Conservation (phyloP, 2,888 invertebrate species). For the Rhamnusium bicolor region DNA sequence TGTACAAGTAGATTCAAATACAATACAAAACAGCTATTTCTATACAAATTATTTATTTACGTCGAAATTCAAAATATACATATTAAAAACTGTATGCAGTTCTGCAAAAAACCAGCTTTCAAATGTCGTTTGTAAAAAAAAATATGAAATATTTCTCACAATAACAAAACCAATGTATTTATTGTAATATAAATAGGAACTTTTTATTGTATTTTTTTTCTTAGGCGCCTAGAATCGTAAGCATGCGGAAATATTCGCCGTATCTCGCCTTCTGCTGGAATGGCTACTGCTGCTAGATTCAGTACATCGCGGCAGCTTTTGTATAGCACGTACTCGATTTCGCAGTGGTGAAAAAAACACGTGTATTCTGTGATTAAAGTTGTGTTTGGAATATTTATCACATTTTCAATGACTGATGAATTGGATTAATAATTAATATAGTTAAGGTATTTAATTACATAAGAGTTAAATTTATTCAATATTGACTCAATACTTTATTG, state of each 20-base stretch:
- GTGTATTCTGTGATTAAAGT: slow-evolving; percentile 31
- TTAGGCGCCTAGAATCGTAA: slow-evolving; percentile 44
- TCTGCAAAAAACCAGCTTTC: neutral
- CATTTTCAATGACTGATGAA: neutral
- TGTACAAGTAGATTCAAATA: neutral
- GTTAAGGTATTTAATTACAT: slow-evolving; percentile 9
- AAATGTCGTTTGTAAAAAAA: neutral
- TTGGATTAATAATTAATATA: slow-evolving; percentile 16
- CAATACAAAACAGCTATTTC: neutral
- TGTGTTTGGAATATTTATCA: slow-evolving; percentile 20
- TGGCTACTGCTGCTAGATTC: slow-evolving; percentile 33
- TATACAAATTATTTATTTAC: slow-evolving; percentile 7
- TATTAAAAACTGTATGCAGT: no score
- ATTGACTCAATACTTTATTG: slow-evolving; percentile 22
- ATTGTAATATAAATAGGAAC: slow-evolving; percentile 3
- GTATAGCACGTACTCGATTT: slow-evolving; percentile 28
- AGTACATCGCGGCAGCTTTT: slow-evolving; percentile 36
- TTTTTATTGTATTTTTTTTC: slow-evolving; percentile 42
- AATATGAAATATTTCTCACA: neutral
- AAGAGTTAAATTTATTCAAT: neutral
- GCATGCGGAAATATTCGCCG: slow-evolving; percentile 46
- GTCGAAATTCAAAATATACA: neutral
- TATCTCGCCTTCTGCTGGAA: slow-evolving; percentile 40
- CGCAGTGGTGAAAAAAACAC: slow-evolving; percentile 39
- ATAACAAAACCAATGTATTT: neutral